Evolutionary conservation across 2,113 vertebrate genomes (phyloP).

Genomic region (Sapajus apella): DNA sequence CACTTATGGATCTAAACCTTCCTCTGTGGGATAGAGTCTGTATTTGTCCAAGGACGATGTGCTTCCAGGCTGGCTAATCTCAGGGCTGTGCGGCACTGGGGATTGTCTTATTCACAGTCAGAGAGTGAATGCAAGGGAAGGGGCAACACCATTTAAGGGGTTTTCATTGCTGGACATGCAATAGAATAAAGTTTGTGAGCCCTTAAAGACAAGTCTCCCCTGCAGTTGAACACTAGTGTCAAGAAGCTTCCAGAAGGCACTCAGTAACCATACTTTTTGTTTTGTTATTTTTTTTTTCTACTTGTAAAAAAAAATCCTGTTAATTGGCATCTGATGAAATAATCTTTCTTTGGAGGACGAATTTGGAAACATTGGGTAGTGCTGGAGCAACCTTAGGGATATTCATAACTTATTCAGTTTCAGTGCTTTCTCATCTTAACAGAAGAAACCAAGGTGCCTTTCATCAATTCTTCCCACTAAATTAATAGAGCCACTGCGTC

Average conservation of each 20-base stretch:
- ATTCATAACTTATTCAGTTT: neutral
- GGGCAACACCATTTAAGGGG: too few species aligned
- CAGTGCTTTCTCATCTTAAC: neutral
- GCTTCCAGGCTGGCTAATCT: neutral
- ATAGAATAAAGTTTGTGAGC: neutral
- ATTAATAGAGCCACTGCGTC: neutral
- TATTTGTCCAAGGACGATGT: neutral
- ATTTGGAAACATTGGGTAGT: neutral
- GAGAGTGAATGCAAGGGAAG: neutral
- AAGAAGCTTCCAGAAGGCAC: neutral
- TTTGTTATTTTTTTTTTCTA: neutral
- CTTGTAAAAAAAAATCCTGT: neutral
- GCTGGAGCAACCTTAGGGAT: neutral
- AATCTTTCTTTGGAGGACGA: neutral
- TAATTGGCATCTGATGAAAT: neutral
- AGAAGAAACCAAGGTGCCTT: neutral
- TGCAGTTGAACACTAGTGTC: neutral
- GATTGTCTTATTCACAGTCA: neutral
- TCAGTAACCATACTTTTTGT: neutral
- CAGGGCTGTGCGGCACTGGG: accelerated
- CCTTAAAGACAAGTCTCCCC: neutral
- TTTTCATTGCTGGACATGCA: neutral
- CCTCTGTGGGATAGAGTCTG: neutral
- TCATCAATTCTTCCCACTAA: neutral
- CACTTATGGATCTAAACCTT: neutral